Evolutionary conservation across 2,113 vertebrate species (phyloP), one percentile per base, ranked within the genome.

Genomic region (Pterocles orientalis): DNA sequence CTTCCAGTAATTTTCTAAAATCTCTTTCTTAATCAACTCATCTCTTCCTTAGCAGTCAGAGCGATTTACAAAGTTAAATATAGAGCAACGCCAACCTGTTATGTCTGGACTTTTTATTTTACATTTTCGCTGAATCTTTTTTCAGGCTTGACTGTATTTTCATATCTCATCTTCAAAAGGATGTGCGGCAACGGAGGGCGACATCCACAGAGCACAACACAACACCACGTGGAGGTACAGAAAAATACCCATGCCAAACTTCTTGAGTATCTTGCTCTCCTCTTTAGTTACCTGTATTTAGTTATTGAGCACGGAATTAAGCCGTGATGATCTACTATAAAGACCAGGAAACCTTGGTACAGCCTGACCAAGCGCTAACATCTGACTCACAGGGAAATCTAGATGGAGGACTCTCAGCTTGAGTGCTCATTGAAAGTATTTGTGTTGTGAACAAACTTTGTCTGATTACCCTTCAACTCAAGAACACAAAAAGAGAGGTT

Each of bases 221-320:
- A 41, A 29, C 18, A 25, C 19, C 19, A 13, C 0, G 0, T 19
- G n/a, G n/a, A n/a, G n/a, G n/a, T n/a, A n/a, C n/a, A 86, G n/a
- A 65, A 68, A 65, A 20, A 29, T 3, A 51, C 14, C 10, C 9
- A 7, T 1, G 2, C 5, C 51, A 82, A 62, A 34, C 23, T 26
- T 20, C 9, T 28, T 47, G 18, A 75, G 21, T 14, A 41, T 9
- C 77, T 78, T 1, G 0, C 19, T 71, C 16, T 58, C 15, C 20
- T 73, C 43, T 69, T 73, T 41, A 26, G 9, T 47, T 66, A 66
- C 29, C 4, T 53, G 12, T 25, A 45, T 24, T 25, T 23, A 36
- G 41, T 65, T 69, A 81, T 14, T 7, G 6, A 82, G 34, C 53
- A 34, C 20, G 57, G 79, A 36, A 80, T 39, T 57, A 76, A 24